Conservation (phyloP, 1,140 invertebrate genomes). For the Neodiprion lecontei region DNA sequence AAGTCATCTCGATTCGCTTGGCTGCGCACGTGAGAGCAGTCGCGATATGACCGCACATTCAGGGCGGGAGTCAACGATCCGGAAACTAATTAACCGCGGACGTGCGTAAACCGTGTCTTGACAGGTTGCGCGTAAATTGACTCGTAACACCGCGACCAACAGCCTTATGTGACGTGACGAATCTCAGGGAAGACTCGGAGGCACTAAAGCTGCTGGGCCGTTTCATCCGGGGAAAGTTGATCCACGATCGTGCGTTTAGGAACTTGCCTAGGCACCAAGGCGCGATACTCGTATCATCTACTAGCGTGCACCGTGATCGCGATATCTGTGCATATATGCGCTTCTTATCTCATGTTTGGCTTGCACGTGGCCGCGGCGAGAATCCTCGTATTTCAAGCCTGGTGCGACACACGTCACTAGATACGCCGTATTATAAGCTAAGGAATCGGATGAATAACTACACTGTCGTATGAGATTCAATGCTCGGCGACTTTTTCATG, state of each 20-base stretch:
- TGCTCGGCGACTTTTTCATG: too few relatives aligned
- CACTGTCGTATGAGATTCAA: too few relatives aligned
- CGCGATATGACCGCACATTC: not conserved
- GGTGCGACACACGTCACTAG: too few relatives aligned
- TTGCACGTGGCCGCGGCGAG: too few relatives aligned
- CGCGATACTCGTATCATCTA: not conserved
- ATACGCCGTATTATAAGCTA: too few relatives aligned
- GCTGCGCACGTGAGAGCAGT: not conserved
- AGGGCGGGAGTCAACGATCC: not conserved
- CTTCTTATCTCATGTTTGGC: too few relatives aligned
- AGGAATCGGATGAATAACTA: too few relatives aligned
- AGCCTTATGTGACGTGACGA: not conserved
- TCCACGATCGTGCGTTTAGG: not conserved
- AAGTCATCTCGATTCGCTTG: not conserved
- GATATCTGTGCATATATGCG: not conserved
- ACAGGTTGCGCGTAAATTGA: not conserved
- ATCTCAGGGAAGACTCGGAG: not conserved
- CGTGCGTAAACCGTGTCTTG: not conserved
- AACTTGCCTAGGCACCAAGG: not conserved
- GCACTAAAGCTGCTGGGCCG: not conserved
- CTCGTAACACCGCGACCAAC: not conserved
- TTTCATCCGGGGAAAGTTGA: not conserved
- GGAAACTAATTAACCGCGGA: not conserved
- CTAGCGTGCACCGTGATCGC: not conserved
- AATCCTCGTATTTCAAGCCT: too few relatives aligned